Base-by-base conservation (phyloP, 92 coral and sea anemone genomes). In the Phymanthus crucifer region DNA sequence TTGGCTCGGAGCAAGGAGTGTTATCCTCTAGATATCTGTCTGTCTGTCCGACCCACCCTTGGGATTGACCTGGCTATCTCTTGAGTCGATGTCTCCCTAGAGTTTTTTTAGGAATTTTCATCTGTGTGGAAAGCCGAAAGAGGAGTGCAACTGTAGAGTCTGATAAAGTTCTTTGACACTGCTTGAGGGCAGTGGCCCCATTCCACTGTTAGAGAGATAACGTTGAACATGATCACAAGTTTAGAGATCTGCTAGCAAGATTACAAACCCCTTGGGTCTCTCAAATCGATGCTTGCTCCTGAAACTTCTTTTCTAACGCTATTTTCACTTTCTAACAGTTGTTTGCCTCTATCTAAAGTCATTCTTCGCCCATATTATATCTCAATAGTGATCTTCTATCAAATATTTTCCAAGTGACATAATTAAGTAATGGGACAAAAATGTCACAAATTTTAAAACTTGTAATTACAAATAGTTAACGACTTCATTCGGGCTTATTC, bases 161-260 rank as follows among this genome's bases (percentile, higher is more conserved):
- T 27, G 35, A 61, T 29, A 61, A 61, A 27, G 35, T 61, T 12
- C 17, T 61, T 61, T 61, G 29, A 29, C 68, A 24, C 14, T 10
- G 68, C 68, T 61, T 61, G 68, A n/a, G 68, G 68, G 68, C 68
- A 24, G 3, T 61, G 68, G 68, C 68, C 64, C 64, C 33, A 61
- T 61, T 27, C 68, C 3, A 61, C 68, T 61, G 68, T 29, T 24
- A n/a, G 19, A 27, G 29, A 61, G 68, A 61, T 61, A 61, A 61
- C 17, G 34, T 11, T 27, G 68, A 61, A 61, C 35, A 6, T 61
- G 29, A 61, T 61, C 68, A 61, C 68, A 61, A 61, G 34, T 61
- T 24, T 24, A 23, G 32, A 61, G 68, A 61, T 61, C 68, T 61
- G 68, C 68, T 61, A 2, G 68, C 34, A 7, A 0, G 68, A 61